A percentile compares a stretch with the other conserved stretches of the same genome.
Evolutionary conservation across 1,140 invertebrate species (phyloP).

Genomic region (Leguminivora glycinivorella): DNA sequence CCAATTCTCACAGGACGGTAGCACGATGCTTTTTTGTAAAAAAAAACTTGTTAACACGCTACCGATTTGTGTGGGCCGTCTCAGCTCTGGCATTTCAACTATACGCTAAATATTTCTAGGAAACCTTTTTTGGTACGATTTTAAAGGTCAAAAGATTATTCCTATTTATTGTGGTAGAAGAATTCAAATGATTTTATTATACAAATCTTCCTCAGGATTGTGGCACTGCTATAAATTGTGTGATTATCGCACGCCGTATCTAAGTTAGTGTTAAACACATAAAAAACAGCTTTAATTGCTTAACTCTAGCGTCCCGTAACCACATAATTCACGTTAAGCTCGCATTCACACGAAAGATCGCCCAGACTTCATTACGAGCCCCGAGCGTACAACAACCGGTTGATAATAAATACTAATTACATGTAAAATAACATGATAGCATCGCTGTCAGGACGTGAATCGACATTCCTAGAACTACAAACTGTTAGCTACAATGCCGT

Average conservation of each 20-base stretch:
- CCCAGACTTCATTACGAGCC: constrained; percentile 35
- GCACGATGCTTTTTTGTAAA: constrained; percentile 49
- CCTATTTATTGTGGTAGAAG: not conserved
- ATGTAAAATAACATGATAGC: constrained; percentile 72
- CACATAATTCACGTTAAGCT: constrained; percentile 62
- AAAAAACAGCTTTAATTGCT: constrained; percentile 67
- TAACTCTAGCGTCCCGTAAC: constrained; percentile 57
- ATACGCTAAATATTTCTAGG: constrained; percentile 36
- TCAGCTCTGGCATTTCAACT: constrained; percentile 31
- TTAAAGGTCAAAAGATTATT: constrained; percentile 14
- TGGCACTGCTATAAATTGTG: constrained; percentile 49
- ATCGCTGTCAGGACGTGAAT: constrained; percentile 56
- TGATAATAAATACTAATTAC: constrained; percentile 77
- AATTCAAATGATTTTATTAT: constrained; percentile 30
- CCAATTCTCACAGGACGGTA: constrained; percentile 66
- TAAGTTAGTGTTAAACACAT: constrained; percentile 48
- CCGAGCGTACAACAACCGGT: constrained; percentile 42
- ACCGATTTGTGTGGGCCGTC: constrained; percentile 60
- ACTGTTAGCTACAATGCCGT: constrained; percentile 49
- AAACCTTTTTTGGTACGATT: constrained; percentile 19
- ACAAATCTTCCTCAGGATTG: constrained; percentile 33
- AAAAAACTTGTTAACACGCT: constrained; percentile 52
- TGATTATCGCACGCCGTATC: constrained; percentile 56
- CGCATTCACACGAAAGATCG: constrained; percentile 57
- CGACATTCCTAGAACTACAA: constrained; percentile 57